phyloP scores from a whole-genome alignment of 2,888 invertebrate species.

The Ectobius pallidus region DNA sequence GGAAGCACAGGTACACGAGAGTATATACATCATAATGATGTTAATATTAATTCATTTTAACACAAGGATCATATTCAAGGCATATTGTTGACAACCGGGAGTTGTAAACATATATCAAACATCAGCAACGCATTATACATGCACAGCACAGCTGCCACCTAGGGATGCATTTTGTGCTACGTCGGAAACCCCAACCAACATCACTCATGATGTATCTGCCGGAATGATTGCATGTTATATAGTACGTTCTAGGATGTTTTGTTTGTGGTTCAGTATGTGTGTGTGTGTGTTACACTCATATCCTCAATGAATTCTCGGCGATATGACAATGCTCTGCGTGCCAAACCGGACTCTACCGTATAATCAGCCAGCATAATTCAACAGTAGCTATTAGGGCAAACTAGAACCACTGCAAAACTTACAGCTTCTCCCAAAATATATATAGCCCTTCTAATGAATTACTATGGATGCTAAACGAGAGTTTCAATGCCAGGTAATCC shows the following conservation, averaged over 20 bases:
- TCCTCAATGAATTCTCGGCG: constrained; percentile 35
- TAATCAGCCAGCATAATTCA: constrained; percentile 36
- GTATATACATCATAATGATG: constrained; percentile 1
- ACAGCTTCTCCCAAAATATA: too few species aligned
- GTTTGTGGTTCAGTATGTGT: constrained; percentile 13
- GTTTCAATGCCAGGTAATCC: too few species aligned
- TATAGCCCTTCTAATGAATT: too few species aligned
- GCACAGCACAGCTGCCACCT: constrained; percentile 10
- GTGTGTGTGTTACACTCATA: background rate
- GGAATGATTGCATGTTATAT: constrained; percentile 36
- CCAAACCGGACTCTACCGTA: constrained; percentile 30
- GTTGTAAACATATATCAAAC: constrained; percentile 35
- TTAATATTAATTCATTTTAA: constrained; percentile 30
- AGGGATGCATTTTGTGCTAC: constrained; percentile 27
- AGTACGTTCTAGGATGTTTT: constrained; percentile 26
- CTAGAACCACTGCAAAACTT: background rate
- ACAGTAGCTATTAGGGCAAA: constrained; percentile 12
- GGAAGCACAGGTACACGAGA: too few species aligned
- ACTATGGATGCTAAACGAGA: too few species aligned
- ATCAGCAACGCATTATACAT: constrained; percentile 30
- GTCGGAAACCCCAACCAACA: constrained; percentile 31
- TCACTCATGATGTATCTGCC: constrained; percentile 35
- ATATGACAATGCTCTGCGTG: constrained; percentile 35
- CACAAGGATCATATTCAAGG: constrained; percentile 21
- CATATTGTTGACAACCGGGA: constrained; percentile 27